These are phyloP conservation scores for Rana temporaria DNA, from an alignment of 2,113 vertebrate genomes.

Conservation along the genomic window DNA sequence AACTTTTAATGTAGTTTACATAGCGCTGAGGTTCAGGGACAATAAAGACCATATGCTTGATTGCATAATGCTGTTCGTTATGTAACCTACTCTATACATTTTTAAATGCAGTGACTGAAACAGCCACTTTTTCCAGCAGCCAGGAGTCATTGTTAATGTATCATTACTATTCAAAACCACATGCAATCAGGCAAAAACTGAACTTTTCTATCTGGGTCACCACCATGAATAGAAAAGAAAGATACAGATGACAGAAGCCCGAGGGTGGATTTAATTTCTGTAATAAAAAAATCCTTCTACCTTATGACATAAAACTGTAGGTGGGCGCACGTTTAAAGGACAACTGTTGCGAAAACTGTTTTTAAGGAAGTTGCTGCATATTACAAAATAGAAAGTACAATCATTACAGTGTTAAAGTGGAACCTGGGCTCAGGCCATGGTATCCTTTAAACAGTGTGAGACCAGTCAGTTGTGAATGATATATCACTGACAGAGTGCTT, in stretches of 20 bases:
- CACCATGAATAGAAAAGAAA: conserved; percentile 36
- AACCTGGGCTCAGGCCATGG: no score
- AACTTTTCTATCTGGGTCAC: conserved; percentile 54
- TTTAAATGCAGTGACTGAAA: conserved; percentile 15
- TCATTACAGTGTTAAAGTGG: no score
- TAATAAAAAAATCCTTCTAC: neutral
- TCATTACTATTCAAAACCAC: conserved; percentile 47
- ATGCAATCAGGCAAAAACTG: conserved; percentile 39
- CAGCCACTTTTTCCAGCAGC: neutral
- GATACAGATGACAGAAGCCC: conserved; percentile 22
- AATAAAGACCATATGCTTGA: neutral
- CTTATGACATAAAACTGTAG: no score
- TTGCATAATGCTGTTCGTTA: conserved; percentile 33
- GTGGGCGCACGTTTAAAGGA: no score
- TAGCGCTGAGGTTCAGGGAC: neutral
- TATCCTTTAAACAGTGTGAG: no score
- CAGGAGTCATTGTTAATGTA: conserved; percentile 46
- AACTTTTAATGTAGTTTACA: neutral
- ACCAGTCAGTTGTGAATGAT: no score
- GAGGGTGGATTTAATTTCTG: conserved; percentile 20
- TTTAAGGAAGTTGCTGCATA: no score
- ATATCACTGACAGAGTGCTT: no score
- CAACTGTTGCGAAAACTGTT: no score
- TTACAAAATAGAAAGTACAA: no score
- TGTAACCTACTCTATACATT: conserved; percentile 29